phyloP scores from a whole-genome alignment of 2,797 vertebrate genomes.

The Xenentodon cancila region DNA sequence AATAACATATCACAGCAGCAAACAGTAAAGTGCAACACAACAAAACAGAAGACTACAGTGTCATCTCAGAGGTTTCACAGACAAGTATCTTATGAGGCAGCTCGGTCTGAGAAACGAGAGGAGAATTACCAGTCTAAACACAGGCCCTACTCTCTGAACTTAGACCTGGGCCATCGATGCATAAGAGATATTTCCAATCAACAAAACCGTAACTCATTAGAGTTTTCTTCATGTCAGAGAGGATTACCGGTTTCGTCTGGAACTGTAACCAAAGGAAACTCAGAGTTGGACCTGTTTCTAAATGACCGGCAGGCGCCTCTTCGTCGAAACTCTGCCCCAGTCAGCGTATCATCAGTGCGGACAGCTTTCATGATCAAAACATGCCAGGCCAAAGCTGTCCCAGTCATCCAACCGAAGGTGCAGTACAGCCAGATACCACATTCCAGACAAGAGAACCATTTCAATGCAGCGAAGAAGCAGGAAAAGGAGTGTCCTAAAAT shows the following conservation, averaged over 20 bases:
- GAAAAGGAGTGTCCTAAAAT: constrained; percentile 71
- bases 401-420: constrained; percentile 93
- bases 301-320: constrained; percentile 81
- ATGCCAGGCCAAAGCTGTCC: constrained; percentile 94
- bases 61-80: constrained; percentile 75
- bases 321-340: constrained; percentile 93
- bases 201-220: constrained; percentile 65
- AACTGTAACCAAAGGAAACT: constrained; percentile 54
- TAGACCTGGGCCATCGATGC: constrained; percentile 84
- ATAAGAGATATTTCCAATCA: constrained; percentile 83
- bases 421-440: constrained; percentile 96
- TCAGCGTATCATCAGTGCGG: constrained; percentile 93
- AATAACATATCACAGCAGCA: constrained; percentile 53
- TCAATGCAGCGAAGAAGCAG: constrained; percentile 68
- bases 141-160: constrained; percentile 91
- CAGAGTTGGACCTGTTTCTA: constrained; percentile 82
- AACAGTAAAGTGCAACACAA: constrained; percentile 52
- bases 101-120: constrained; percentile 66
- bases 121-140: constrained; percentile 69
- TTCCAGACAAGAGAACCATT: constrained; percentile 80
- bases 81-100: constrained; percentile 77
- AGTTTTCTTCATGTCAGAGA: constrained; percentile 56
- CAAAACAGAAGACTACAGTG: constrained; percentile 68
- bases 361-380: constrained; percentile 98
- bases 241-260: constrained; percentile 53